These are phyloP conservation scores for Gallinago solitaria DNA, from an alignment of 2,797 vertebrate genomes.

Conservation along the genomic window DNA sequence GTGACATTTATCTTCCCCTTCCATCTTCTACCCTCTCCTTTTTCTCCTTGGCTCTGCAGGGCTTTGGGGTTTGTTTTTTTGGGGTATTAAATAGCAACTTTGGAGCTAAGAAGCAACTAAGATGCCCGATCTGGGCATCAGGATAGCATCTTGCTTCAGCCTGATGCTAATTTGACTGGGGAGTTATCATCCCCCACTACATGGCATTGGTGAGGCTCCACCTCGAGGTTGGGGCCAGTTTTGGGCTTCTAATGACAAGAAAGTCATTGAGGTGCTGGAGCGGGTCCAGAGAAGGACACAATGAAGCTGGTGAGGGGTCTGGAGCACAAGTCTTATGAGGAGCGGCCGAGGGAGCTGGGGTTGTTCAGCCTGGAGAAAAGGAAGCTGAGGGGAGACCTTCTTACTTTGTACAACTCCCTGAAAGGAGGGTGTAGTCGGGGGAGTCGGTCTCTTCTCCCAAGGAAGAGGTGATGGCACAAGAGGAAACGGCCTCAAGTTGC, in stretches of 20 bases:
- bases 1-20: background rate
- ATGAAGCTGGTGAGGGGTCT: background rate
- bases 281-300: background rate
- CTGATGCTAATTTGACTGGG: background rate
- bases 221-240: background rate
- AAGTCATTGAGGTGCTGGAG: background rate
- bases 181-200: background rate
- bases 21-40: background rate
- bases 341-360: background rate
- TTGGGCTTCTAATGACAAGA: background rate
- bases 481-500: too few species aligned
- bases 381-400: too few species aligned
- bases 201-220: background rate
- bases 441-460: too few species aligned
- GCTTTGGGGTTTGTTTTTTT: too few species aligned
- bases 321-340: background rate
- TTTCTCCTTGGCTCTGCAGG: background rate
- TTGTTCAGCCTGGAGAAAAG: background rate
- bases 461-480: too few species aligned
- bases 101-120: background rate
- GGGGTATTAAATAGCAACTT: background rate
- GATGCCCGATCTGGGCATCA: too few species aligned
- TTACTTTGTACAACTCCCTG: too few species aligned
- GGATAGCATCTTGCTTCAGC: background rate
- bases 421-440: too few species aligned